Conservation (phyloP, 2,888 invertebrate species). For the Diarsia mendica region DNA sequence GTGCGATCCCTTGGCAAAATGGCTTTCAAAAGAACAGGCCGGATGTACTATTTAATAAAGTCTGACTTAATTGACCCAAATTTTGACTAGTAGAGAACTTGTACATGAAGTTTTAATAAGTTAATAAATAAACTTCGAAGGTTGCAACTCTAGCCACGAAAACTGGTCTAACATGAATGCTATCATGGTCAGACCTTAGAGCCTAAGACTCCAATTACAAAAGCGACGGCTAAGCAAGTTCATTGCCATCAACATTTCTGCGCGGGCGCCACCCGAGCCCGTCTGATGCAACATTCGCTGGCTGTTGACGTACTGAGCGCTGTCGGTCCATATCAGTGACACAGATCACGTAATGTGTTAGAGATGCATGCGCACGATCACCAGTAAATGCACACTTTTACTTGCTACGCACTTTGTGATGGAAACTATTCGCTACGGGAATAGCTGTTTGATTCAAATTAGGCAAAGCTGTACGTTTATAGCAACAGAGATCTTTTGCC, state of each 20-base stretch:
- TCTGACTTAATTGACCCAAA: too few species aligned
- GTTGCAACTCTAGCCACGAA: neutral
- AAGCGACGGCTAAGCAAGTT: slow-evolving; percentile 52
- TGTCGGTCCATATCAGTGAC: slow-evolving; percentile 33
- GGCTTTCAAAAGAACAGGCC: too few species aligned
- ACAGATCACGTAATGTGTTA: slow-evolving; percentile 41
- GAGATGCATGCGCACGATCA: slow-evolving; percentile 35
- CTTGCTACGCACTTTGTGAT: slow-evolving; percentile 23
- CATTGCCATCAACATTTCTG: slow-evolving; percentile 40
- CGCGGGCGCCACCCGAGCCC: slow-evolving; percentile 21
- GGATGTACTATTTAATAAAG: too few species aligned
- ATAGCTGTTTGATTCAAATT: slow-evolving; percentile 1
- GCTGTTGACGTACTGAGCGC: slow-evolving; percentile 30
- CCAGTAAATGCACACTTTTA: slow-evolving; percentile 37
- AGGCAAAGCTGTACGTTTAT: neutral
- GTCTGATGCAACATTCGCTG: slow-evolving; percentile 61
- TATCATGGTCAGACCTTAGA: neutral
- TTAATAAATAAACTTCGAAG: neutral
- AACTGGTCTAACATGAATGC: slow-evolving; percentile 20
- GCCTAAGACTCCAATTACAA: neutral
- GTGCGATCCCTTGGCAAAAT: too few species aligned
- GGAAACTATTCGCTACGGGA: neutral
- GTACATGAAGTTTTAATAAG: too few species aligned
- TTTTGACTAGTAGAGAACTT: too few species aligned
- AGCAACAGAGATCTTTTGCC: neutral